A percentile compares a stretch with the other conserved stretches of the same genome.
These are phyloP conservation scores for Nomada ferruginata DNA, from an alignment of 2,888 invertebrate species.

Conservation along the genomic window DNA sequence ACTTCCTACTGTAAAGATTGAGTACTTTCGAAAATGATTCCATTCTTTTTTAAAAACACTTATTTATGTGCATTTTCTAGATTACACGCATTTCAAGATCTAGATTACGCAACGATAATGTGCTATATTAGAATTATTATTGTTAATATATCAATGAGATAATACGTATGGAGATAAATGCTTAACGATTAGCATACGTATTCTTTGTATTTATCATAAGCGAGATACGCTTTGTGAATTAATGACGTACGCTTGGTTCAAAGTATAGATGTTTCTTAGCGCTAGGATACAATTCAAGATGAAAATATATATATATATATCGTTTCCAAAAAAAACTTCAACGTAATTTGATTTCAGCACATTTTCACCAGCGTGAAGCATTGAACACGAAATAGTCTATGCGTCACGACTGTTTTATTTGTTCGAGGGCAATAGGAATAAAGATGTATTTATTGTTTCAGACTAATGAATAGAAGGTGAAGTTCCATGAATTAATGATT, in stretches of 20 bases:
- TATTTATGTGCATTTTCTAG: background rate
- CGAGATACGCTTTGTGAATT: background rate
- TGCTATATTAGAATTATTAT: background rate
- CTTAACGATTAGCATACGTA: background rate
- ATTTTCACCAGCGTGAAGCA: too few species aligned
- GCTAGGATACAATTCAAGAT: background rate
- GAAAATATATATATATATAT: background rate
- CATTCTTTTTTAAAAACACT: background rate
- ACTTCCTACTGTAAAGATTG: background rate
- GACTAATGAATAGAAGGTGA: conserved; percentile 52
- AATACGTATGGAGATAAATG: background rate
- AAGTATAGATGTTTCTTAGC: background rate
- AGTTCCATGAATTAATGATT: conserved; percentile 56
- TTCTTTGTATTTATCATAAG: background rate
- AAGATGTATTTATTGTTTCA: conserved; percentile 43
- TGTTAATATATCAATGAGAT: background rate
- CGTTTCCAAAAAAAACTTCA: background rate
- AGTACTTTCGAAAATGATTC: background rate
- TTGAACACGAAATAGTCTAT: background rate
- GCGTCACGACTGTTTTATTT: background rate
- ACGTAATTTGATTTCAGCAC: background rate
- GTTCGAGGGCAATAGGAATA: background rate
- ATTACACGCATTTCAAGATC: background rate
- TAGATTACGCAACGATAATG: background rate
- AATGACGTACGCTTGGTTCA: background rate